A percentile compares a stretch with the other conserved stretches of the same genome.
These are phyloP conservation scores for Crenichthys baileyi DNA, from an alignment of 2,797 vertebrate species.

Conservation along the genomic window DNA sequence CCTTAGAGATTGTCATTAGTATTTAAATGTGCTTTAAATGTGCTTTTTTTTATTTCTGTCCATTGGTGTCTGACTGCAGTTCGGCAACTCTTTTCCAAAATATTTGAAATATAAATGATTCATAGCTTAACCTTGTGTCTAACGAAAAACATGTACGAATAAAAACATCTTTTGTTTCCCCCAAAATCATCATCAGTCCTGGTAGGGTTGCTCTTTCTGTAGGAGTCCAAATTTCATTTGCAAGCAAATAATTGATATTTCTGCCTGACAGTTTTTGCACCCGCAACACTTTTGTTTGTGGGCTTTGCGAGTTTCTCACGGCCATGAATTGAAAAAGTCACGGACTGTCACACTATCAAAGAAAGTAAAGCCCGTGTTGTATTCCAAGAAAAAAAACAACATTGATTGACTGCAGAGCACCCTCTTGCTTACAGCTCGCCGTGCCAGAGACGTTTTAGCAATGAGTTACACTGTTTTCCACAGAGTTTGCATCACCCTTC, in stretches of 20 bases:
- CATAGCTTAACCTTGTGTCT: too few relatives aligned
- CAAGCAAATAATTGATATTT: conserved; percentile 4
- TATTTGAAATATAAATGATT: too few relatives aligned
- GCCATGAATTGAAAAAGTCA: conserved; percentile 54
- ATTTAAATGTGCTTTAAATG: neutral
- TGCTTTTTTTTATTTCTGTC: too few relatives aligned
- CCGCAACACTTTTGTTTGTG: conserved; percentile 15
- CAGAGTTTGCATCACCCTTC: conserved; percentile 57
- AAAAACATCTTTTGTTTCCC: neutral
- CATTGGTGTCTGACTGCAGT: neutral
- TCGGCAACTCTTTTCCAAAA: neutral
- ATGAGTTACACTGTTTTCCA: conserved; percentile 46
- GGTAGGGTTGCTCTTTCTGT: neutral
- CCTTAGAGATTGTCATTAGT: neutral
- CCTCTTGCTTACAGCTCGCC: conserved; percentile 31
- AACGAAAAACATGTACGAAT: too few relatives aligned
- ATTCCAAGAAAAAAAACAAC: conserved; percentile 37
- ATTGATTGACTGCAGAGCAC: conserved; percentile 39
- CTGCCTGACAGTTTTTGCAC: conserved; percentile 22
- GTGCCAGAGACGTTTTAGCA: conserved; percentile 38
- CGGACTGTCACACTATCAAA: conserved; percentile 54
- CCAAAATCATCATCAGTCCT: neutral
- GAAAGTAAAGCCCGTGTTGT: conserved; percentile 43
- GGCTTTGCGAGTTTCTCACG: conserved; percentile 36
- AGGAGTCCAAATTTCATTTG: conserved; percentile 22